These are phyloP conservation scores for Echinarachnius parma DNA, from an alignment of 53 echinoderm and acorn worm species.

Conservation along the genomic window DNA sequence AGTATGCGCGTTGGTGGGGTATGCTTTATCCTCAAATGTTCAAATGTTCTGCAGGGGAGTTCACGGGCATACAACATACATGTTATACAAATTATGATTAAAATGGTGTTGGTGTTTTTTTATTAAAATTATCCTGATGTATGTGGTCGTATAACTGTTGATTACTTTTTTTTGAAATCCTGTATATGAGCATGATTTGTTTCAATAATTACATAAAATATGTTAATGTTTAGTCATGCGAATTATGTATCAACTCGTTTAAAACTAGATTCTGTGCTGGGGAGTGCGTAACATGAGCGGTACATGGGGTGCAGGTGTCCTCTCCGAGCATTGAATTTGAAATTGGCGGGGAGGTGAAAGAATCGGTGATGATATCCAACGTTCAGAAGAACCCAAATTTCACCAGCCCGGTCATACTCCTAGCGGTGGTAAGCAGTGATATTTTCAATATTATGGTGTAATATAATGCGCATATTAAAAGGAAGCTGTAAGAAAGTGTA, in stretches of 20 bases:
- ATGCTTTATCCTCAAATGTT: no score
- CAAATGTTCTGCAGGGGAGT: no score
- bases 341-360: slow-evolving; percentile 84
- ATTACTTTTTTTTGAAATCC: neutral
- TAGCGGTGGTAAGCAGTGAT: slow-evolving; percentile 82
- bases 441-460: neutral
- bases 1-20: no score
- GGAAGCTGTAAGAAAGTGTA: no score
- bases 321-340: slow-evolving; percentile 99
- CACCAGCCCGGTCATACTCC: slow-evolving; percentile 65
- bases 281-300: slow-evolving; percentile 95
- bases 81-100: no score
- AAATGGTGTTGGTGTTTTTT: no score
- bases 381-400: slow-evolving; percentile 85
- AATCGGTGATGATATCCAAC: slow-evolving; percentile 74
- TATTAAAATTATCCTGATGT: neutral
- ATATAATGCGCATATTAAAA: no score
- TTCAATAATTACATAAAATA: neutral
- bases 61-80: no score
- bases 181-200: neutral
- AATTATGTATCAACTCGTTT: no score
- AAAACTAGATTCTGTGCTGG: slow-evolving; percentile 91
- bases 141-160: neutral
- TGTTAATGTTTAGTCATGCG: no score
- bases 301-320: slow-evolving; percentile 63